These are phyloP conservation scores for Argyrosomus japonicus DNA, from an alignment of 2,113 vertebrate genomes.

Conservation along the genomic window DNA sequence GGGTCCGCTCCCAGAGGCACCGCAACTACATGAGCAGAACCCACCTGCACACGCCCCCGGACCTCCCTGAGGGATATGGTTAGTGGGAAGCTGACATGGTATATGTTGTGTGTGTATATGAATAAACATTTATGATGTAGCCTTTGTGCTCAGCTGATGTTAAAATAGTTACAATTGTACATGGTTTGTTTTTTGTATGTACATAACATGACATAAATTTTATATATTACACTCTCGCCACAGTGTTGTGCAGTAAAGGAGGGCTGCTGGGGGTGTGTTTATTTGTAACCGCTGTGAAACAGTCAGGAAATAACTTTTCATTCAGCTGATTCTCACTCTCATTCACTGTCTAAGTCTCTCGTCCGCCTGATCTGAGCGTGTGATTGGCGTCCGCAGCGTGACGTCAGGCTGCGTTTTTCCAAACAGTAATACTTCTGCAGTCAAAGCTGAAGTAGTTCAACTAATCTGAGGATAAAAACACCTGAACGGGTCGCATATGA, in stretches of 20 bases:
- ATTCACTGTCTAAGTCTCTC: no score
- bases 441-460: background rate
- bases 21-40: constrained; percentile 99
- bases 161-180: background rate
- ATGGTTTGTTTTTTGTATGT: background rate
- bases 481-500: background rate
- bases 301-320: no score
- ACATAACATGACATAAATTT: background rate
- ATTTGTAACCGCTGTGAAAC: no score
- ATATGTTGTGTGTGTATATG: background rate
- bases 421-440: background rate
- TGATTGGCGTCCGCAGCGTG: no score
- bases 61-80: constrained; percentile 98
- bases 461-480: background rate
- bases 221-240: no score
- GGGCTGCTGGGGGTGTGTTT: no score
- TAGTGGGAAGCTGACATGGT: constrained; percentile 47
- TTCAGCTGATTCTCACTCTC: no score
- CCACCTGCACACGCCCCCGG: constrained; percentile 96
- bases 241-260: no score
- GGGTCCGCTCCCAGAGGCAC: constrained; percentile 95
- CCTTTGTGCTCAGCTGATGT: background rate
- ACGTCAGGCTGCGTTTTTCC: no score
- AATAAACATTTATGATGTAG: background rate
- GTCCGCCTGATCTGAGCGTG: no score